Percentiles rank a stretch among this genome's conserved stretches.
phyloP scores from a whole-genome alignment of 2,888 invertebrate genomes.

The Caenorhabditis virilis region DNA sequence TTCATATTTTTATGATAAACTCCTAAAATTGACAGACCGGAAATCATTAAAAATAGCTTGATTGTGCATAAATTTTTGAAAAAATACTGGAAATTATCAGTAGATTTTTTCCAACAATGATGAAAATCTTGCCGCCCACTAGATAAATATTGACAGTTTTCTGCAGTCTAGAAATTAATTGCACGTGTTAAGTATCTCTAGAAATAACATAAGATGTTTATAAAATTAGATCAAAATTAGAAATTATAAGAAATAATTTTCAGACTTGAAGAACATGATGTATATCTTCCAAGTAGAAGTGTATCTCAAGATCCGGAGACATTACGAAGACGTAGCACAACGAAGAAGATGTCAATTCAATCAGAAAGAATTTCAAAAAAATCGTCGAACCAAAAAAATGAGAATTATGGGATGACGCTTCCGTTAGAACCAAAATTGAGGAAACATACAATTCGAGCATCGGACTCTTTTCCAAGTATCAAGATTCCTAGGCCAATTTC shows the following conservation, averaged over 20 bases:
- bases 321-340: conserved; percentile 6
- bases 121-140: no score
- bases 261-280: conserved; percentile 38
- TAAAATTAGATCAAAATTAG: neutral
- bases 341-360: conserved; percentile 7
- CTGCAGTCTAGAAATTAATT: no score
- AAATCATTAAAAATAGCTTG: no score
- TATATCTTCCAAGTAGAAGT: conserved; percentile 25
- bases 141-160: no score
- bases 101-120: no score
- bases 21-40: no score
- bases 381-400: neutral
- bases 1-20: no score
- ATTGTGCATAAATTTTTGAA: no score
- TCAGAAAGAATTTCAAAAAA: conserved; percentile 4
- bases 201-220: neutral
- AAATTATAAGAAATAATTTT: neutral
- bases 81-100: no score
- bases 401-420: neutral
- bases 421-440: conserved; percentile 1
- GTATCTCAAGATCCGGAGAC: conserved; percentile 15
- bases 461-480: conserved; percentile 12
- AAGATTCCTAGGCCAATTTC: neutral
- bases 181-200: no score
- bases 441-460: conserved; percentile 25